Conservation (phyloP, 2,113 vertebrate genomes). For the Agelaius phoeniceus region DNA sequence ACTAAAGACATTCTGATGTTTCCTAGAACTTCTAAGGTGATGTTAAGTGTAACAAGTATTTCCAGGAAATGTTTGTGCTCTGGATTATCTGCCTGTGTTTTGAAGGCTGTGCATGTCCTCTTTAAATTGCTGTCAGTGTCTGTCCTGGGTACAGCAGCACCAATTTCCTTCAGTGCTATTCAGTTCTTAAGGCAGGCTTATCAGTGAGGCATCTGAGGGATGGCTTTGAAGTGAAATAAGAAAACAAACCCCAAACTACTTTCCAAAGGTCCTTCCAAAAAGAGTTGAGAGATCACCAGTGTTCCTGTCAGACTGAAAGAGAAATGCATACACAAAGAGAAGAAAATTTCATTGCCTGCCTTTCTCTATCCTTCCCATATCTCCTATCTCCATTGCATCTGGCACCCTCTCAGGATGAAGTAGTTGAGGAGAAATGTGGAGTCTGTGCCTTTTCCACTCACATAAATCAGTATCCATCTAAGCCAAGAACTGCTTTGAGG, state of each 20-base stretch:
- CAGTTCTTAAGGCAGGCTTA: neutral
- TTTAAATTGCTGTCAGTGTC: neutral
- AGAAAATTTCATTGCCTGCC: neutral
- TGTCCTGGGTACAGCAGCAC: neutral
- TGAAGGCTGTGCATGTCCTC: neutral
- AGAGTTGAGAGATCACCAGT: neutral
- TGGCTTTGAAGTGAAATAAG: neutral
- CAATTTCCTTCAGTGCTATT: neutral
- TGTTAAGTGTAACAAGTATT: neutral
- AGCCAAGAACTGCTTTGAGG: neutral
- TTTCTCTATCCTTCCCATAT: neutral
- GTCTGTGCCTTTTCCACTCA: neutral
- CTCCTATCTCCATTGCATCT: neutral
- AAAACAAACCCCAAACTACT: neutral
- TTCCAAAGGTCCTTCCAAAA: neutral
- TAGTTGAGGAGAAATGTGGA: neutral
- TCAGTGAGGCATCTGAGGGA: neutral
- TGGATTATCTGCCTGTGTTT: neutral
- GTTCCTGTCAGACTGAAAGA: neutral
- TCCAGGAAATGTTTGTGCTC: neutral
- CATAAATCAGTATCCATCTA: slow-evolving; percentile 3
- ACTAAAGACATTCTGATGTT: neutral
- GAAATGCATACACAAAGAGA: neutral
- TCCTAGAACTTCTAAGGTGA: neutral
- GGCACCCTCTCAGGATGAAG: neutral